These are phyloP conservation scores for Timandra comae DNA, from an alignment of 2,888 invertebrate species.

Conservation along the genomic window DNA sequence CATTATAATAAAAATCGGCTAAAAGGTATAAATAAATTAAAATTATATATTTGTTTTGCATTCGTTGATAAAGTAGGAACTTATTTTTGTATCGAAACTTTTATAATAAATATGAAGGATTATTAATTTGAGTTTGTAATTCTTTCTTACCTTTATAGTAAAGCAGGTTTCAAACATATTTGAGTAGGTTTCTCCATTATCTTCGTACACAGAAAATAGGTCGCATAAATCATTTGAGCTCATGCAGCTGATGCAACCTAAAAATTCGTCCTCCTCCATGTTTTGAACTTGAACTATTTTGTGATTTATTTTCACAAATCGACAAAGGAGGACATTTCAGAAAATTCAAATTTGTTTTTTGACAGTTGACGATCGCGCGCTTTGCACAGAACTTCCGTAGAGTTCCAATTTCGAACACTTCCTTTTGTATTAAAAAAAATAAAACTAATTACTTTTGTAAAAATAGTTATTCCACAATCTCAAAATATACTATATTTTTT, in stretches of 20 bases:
- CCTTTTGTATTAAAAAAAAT: too few relatives aligned
- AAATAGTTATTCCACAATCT: too few relatives aligned
- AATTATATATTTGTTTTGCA: too few relatives aligned
- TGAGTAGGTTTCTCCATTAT: slow-evolving; percentile 61
- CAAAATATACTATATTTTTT: too few relatives aligned
- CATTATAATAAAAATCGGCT: too few relatives aligned
- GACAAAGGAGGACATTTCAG: slow-evolving; percentile 34
- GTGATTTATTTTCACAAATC: slow-evolving; percentile 13
- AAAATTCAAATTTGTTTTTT: slow-evolving; percentile 8
- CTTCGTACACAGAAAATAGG: slow-evolving; percentile 65
- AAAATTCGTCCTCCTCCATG: slow-evolving; percentile 63
- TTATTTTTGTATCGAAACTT: too few relatives aligned
- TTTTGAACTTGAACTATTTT: slow-evolving; percentile 16
- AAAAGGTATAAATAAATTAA: too few relatives aligned
- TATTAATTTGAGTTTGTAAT: background rate
- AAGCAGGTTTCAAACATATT: slow-evolving; percentile 68
- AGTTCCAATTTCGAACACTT: too few relatives aligned
- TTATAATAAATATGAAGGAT: too few relatives aligned
- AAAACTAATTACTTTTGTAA: too few relatives aligned
- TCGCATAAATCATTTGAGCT: slow-evolving; percentile 65
- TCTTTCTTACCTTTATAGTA: slow-evolving; percentile 48
- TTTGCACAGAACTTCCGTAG: too few relatives aligned
- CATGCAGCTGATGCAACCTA: slow-evolving; percentile 73
- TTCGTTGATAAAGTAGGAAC: too few relatives aligned
- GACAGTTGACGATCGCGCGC: slow-evolving; percentile 28